These are phyloP conservation scores for Nasonia oneida DNA, from an alignment of 2,888 invertebrate genomes.

Conservation along the genomic window DNA sequence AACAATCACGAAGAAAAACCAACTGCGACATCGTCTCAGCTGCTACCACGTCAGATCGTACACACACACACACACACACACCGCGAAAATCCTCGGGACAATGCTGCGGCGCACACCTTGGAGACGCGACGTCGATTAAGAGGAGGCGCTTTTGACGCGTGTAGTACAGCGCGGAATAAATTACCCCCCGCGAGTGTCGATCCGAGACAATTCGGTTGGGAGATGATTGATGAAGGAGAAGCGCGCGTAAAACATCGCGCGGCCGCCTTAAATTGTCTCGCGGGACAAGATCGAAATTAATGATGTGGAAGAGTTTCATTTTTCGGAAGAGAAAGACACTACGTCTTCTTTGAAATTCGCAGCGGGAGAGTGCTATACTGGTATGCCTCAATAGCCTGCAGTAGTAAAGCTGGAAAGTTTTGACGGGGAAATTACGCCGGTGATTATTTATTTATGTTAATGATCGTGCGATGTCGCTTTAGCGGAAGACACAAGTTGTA, in stretches of 20 bases:
- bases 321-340: conserved; percentile 28
- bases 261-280: conserved; percentile 55
- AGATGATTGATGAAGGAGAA: conserved; percentile 52
- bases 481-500: not conserved
- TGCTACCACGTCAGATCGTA: not conserved
- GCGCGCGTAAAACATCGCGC: conserved; percentile 35
- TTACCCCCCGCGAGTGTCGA: conserved; percentile 51
- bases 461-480: not conserved
- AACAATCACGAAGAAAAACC: not conserved
- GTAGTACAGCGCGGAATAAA: conserved; percentile 45
- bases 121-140: conserved; percentile 41
- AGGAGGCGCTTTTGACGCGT: conserved; percentile 41
- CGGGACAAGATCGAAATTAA: conserved; percentile 53
- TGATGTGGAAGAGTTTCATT: conserved; percentile 57
- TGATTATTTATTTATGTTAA: conserved; percentile 46
- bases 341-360: conserved; percentile 19
- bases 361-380: not conserved
- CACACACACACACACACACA: not conserved
- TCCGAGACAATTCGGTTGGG: conserved; percentile 53
- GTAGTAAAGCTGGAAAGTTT: conserved; percentile 4
- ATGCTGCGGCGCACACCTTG: not conserved
- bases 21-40: not conserved
- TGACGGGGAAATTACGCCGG: conserved; percentile 32
- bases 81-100: conserved; percentile 12
- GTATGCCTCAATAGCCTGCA: no score